Evolutionary conservation across 2,113 vertebrate species (phyloP).

Genomic region (Gobio gobio): DNA sequence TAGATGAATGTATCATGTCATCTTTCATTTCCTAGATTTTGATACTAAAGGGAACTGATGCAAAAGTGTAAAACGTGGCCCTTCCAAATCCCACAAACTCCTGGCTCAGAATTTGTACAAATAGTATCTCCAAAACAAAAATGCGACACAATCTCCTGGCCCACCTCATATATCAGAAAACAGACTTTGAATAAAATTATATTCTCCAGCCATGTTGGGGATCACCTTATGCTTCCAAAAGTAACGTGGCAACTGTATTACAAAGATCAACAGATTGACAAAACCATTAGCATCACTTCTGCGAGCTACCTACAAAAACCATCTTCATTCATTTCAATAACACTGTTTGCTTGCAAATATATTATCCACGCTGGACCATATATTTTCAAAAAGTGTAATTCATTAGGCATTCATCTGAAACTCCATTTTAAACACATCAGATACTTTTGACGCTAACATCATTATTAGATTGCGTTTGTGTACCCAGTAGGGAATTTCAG

Average conservation of each 20-base stretch:
- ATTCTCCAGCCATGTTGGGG: conserved; percentile 19
- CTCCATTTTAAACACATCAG: not conserved
- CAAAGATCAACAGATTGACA: not conserved
- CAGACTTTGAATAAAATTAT: conserved; percentile 17
- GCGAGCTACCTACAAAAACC: too few species aligned
- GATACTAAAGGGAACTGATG: conserved; percentile 24
- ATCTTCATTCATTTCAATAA: not conserved
- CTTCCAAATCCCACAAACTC: conserved; percentile 29
- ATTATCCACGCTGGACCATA: not conserved
- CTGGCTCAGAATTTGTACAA: conserved; percentile 22
- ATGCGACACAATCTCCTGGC: conserved; percentile 6
- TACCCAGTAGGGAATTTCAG: conserved; percentile 11
- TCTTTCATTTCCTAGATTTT: conserved; percentile 38
- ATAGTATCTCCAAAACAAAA: conserved; percentile 29
- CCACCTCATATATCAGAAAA: not conserved
- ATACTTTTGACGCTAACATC: conserved; percentile 32
- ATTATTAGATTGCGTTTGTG: conserved; percentile 25
- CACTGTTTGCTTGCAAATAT: not conserved
- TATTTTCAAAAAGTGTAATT: not conserved
- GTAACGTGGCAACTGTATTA: not conserved
- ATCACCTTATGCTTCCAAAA: not conserved
- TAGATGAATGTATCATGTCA: conserved; percentile 21
- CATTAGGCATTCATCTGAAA: not conserved
- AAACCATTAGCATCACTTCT: not conserved
- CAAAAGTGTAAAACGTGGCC: conserved; percentile 17